Evolutionary conservation across 2,888 invertebrate genomes (phyloP).

Genomic region (Abscondita cerata): DNA sequence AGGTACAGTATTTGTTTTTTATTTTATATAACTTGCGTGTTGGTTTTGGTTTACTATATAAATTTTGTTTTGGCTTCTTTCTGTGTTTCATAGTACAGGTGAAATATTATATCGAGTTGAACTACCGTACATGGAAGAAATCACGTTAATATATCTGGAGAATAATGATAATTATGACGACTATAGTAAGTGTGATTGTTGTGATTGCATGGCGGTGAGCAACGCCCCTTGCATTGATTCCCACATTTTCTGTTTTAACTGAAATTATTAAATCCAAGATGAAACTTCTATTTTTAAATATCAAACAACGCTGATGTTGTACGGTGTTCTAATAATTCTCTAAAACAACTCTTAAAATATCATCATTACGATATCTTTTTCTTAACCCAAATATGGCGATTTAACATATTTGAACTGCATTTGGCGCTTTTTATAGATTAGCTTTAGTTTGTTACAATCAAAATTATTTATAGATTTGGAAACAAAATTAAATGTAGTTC

Average conservation of each 20-base stretch:
- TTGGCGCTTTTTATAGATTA: neutral
- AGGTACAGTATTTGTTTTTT: conserved; percentile 68
- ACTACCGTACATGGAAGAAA: conserved; percentile 93
- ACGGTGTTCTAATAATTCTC: conserved; percentile 3
- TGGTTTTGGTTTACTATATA: conserved; percentile 55
- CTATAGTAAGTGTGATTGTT: conserved; percentile 72
- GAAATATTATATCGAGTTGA: conserved; percentile 94
- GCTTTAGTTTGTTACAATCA: neutral
- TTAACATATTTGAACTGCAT: conserved; percentile 11
- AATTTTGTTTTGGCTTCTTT: conserved; percentile 61
- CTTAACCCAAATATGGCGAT: conserved; percentile 18
- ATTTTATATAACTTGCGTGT: conserved; percentile 38
- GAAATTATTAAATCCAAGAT: conserved; percentile 23
- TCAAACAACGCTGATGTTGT: conserved; percentile 8
- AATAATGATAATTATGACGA: conserved; percentile 70
- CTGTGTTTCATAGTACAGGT: conserved; percentile 68
- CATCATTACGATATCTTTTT: neutral
- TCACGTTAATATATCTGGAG: conserved; percentile 93
- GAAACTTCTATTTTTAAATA: conserved; percentile 14
- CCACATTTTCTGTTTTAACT: conserved; percentile 31
- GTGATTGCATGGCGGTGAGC: conserved; percentile 63
- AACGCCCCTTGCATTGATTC: conserved; percentile 34
- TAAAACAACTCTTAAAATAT: neutral
- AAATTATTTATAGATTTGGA: no score
- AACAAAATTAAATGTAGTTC: conserved; percentile 4